Percentiles rank a stretch among this genome's conserved stretches.
phyloP scores from a whole-genome alignment of 2,888 invertebrate genomes.

The Tachina grossa region DNA sequence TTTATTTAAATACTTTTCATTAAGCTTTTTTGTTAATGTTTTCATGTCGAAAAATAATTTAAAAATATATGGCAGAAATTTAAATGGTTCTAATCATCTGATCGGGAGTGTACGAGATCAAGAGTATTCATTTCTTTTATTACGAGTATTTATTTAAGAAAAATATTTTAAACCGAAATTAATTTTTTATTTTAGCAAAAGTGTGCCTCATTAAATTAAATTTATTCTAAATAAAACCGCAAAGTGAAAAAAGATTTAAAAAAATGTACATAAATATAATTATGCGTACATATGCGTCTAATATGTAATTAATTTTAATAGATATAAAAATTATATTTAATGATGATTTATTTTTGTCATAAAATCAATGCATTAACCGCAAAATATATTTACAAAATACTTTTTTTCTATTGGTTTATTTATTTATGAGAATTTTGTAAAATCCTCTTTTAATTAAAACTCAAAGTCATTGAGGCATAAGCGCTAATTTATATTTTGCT shows the following conservation, averaged over 20 bases:
- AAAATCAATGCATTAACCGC: slow-evolving; percentile 65
- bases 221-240: slow-evolving; percentile 54
- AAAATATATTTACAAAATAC: slow-evolving; percentile 14
- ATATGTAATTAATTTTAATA: slow-evolving; percentile 33
- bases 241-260: slow-evolving; percentile 25
- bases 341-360: slow-evolving; percentile 54
- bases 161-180: too few relatives aligned
- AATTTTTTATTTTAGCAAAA: neutral
- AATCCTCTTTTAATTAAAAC: slow-evolving; percentile 45
- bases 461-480: slow-evolving; percentile 30
- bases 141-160: neutral
- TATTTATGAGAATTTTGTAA: slow-evolving; percentile 20
- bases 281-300: slow-evolving; percentile 11
- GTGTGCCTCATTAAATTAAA: slow-evolving; percentile 29
- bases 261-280: neutral
- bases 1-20: too few relatives aligned
- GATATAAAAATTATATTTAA: slow-evolving; percentile 54
- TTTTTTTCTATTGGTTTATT: slow-evolving; percentile 37
- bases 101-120: too few relatives aligned
- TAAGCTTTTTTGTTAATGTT: too few relatives aligned
- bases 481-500: slow-evolving; percentile 4
- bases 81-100: too few relatives aligned
- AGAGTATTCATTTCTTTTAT: neutral
- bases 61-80: too few relatives aligned
- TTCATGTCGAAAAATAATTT: too few relatives aligned